Conservation (phyloP, 2,113 vertebrate species). For the Beaufortia kweichowensis region DNA sequence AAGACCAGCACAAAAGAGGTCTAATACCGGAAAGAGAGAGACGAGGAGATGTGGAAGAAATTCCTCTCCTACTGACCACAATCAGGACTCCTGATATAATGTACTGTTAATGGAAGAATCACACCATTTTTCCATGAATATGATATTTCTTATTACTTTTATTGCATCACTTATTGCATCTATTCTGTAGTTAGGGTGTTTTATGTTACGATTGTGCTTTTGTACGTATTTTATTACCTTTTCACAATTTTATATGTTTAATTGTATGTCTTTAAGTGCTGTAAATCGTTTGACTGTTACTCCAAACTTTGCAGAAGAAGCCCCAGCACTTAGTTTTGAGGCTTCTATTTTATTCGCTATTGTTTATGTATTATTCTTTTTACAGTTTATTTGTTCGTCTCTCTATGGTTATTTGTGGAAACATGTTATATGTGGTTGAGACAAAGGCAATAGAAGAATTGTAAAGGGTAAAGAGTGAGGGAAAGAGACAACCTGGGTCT, state of each 20-base stretch:
- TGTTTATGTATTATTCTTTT: constrained; percentile 29
- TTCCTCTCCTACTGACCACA: constrained; percentile 36
- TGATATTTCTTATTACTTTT: constrained; percentile 54
- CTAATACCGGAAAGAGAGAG: constrained; percentile 68
- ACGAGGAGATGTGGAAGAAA: constrained; percentile 29
- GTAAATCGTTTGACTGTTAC: constrained; percentile 68
- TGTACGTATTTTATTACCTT: constrained; percentile 56
- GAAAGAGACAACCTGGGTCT: neutral
- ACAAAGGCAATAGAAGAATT: constrained; percentile 58
- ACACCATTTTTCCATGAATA: constrained; percentile 47
- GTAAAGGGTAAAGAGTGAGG: constrained; percentile 8
- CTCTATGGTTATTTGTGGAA: constrained; percentile 56
- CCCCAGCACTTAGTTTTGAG: constrained; percentile 64
- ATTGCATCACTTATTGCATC: constrained; percentile 61
- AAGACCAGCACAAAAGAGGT: constrained; percentile 88
- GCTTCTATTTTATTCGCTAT: constrained; percentile 52
- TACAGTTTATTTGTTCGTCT: constrained; percentile 41
- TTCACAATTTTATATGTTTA: constrained; percentile 60
- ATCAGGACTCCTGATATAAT: constrained; percentile 45
- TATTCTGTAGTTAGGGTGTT: constrained; percentile 60
- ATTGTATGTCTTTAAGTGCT: constrained; percentile 71
- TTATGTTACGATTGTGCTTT: constrained; percentile 59
- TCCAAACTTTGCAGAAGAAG: constrained; percentile 49
- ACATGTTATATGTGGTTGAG: constrained; percentile 42
- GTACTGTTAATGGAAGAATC: constrained; percentile 56